phyloP scores from a whole-genome alignment of 2,113 vertebrate genomes.

The Toxostoma redivivum region DNA sequence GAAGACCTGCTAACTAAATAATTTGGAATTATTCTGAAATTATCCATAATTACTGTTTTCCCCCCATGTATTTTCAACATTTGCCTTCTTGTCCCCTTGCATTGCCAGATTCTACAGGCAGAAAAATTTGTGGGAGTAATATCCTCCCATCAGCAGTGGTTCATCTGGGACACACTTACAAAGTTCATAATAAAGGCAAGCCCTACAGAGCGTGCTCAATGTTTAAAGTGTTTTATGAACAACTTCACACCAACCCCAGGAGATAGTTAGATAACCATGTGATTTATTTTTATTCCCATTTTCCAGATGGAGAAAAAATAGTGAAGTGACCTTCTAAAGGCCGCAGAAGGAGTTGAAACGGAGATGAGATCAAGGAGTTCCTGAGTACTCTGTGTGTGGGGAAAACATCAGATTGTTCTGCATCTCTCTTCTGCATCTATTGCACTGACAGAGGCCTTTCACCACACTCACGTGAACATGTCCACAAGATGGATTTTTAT shows the following conservation, averaged over 20 bases:
- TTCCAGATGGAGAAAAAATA: slow-evolving; percentile 59
- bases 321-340: slow-evolving; percentile 61
- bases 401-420: slow-evolving; percentile 39
- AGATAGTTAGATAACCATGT: slow-evolving; percentile 62
- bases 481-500: slow-evolving; percentile 41
- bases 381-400: slow-evolving; percentile 11
- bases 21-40: not conserved
- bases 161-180: slow-evolving; percentile 62
- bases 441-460: slow-evolving; percentile 35
- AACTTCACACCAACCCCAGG: slow-evolving; percentile 58
- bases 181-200: slow-evolving; percentile 66
- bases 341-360: slow-evolving; percentile 57
- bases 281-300: slow-evolving; percentile 69
- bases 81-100: not conserved
- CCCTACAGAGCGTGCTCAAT: slow-evolving; percentile 56
- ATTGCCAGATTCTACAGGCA: slow-evolving; percentile 33
- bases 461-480: not conserved
- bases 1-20: not conserved
- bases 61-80: not conserved
- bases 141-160: slow-evolving; percentile 53
- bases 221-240: slow-evolving; percentile 69
- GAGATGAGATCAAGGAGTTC: slow-evolving; percentile 56
- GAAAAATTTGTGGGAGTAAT: slow-evolving; percentile 66
- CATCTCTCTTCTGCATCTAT: slow-evolving; percentile 37
- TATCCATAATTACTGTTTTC: not conserved